Evolutionary conservation across 2,888 invertebrate genomes (phyloP).

Genomic region (Melanophora roralis): DNA sequence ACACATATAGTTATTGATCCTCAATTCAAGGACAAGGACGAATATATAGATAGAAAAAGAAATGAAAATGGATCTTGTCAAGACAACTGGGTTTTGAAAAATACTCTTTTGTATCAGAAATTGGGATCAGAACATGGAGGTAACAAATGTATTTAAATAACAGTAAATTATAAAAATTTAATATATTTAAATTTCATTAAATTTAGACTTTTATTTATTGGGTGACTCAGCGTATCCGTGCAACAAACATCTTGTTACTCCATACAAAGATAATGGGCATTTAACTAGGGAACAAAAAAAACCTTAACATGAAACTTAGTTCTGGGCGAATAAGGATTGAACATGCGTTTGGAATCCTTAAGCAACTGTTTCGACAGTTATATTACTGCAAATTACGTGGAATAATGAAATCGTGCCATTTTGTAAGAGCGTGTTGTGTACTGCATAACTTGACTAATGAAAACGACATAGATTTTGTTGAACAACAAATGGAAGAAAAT

Average conservation of each 20-base stretch:
- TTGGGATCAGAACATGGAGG: not conserved
- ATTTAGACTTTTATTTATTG: not conserved
- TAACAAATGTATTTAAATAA: too few relatives aligned
- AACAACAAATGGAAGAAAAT: conserved; percentile 1
- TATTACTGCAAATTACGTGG: not conserved
- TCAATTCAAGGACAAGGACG: not conserved
- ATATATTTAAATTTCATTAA: not conserved
- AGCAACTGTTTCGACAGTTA: not conserved
- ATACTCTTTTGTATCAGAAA: conserved; percentile 10
- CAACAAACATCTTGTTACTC: not conserved
- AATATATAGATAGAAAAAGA: not conserved
- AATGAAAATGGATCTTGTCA: conserved; percentile 9
- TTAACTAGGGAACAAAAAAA: not conserved
- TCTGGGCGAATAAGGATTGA: not conserved
- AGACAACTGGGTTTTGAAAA: conserved; percentile 24
- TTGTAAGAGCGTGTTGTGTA: not conserved
- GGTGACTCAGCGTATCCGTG: not conserved
- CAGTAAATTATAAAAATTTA: too few relatives aligned
- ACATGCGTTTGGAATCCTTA: not conserved
- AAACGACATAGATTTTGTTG: not conserved
- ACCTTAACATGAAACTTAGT: not conserved
- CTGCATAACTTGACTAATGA: not conserved
- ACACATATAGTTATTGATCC: not conserved
- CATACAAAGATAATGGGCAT: not conserved
- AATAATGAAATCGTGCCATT: not conserved